phyloP scores from a whole-genome alignment of 1,140 invertebrate species.

The Hypothenemus hampei region DNA sequence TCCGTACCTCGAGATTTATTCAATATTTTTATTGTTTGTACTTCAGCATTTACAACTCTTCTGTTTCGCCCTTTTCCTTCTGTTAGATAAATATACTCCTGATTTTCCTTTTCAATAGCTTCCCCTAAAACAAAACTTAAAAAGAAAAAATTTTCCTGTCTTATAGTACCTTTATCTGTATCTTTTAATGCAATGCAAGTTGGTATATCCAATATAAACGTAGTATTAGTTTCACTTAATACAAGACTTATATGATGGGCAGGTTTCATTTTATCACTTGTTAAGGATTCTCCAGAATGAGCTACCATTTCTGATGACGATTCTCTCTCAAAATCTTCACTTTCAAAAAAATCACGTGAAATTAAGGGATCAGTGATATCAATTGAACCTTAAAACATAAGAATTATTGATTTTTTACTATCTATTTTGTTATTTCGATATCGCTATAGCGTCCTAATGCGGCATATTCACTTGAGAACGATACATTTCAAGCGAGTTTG shows the following conservation, averaged over 20 bases:
- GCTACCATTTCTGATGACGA: not conserved
- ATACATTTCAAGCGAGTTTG: too few relatives aligned
- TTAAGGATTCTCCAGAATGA: not conserved
- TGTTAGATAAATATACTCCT: constrained; percentile 59
- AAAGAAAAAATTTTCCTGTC: constrained; percentile 6
- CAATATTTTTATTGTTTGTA: constrained; percentile 57
- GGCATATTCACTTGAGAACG: too few relatives aligned
- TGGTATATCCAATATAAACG: constrained; percentile 59
- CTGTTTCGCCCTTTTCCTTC: constrained; percentile 56
- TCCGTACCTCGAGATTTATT: constrained; percentile 58
- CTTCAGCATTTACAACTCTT: constrained; percentile 58
- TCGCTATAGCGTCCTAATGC: too few relatives aligned
- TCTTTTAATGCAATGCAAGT: constrained; percentile 56
- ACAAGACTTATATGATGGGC: constrained; percentile 55
- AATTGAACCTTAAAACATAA: not conserved
- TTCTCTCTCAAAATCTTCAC: not conserved
- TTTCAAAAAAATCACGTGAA: not conserved
- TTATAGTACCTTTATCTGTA: constrained; percentile 49
- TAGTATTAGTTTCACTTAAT: constrained; percentile 61
- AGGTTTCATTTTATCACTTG: constrained; percentile 22
- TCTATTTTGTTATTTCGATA: too few relatives aligned
- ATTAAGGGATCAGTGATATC: not conserved
- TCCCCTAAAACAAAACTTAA: constrained; percentile 17
- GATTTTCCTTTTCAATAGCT: constrained; percentile 55
- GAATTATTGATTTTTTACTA: too few relatives aligned